Base-by-base conservation (phyloP, 2,888 invertebrate species). In the Cataglyphis rosenhaueri region DNA sequence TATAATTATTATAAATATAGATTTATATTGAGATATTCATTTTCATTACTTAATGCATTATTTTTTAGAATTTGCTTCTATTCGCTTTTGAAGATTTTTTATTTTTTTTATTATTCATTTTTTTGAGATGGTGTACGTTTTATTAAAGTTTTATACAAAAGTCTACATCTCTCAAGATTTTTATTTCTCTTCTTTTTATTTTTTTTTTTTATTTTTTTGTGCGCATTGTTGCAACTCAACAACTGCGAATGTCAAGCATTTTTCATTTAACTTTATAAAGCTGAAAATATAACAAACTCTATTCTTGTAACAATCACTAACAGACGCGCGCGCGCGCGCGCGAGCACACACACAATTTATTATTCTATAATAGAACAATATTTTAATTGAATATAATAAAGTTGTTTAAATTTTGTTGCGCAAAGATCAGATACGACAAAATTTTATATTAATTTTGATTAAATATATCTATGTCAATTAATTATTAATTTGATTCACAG, bases 401-500 rank as follows among this genome's bases (percentile, higher is more conserved):
- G 61, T 48, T 15, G 10, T 29, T 6, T 55, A n/a, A 29, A 41
- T 18, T 18, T 70, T 32, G 10, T 32, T 6, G 15, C 6, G 18
- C 21, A 32, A 59, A 61, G 8, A 15, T 70, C 18, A 29, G 35
- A 55, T n/a, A 29, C 8, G 9, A 21, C n/a, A 59, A 21, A 1
- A 9, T 68, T 68, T 10, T 10, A n/a, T 25, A 44, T 61, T 29
- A n/a, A 78, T 41, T 41, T 78, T 44, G 1, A 3, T 8, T 70
- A 4, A 0, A 57, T 32, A 18, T 44, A 10, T 64, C 0, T n/a
- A 10, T 6, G 6, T 78, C 68, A 44, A 48, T 79, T 66, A 70
- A 38, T 84, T 57, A n/a, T 32, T 52, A 25, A 59, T 71, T 71
- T 82, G 66, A 71, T 82, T 95, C 95, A 21, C 95, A 98, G 96